These are phyloP conservation scores for Sthenelais limicola DNA, from an alignment of 2,888 invertebrate genomes.

Conservation along the genomic window DNA sequence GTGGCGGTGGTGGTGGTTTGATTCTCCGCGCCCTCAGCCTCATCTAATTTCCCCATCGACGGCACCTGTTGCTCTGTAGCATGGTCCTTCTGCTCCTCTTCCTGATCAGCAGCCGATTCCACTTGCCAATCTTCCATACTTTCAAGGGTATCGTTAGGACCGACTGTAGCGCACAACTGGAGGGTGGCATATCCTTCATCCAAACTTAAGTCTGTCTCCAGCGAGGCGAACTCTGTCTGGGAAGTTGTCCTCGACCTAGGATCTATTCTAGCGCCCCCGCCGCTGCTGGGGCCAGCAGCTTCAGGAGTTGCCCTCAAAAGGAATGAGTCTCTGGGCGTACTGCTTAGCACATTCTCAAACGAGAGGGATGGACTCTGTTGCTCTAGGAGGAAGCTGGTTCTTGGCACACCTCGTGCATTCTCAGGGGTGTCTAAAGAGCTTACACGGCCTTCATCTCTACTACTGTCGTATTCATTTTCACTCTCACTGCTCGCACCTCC, in stretches of 20 bases:
- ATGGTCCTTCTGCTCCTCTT: not conserved
- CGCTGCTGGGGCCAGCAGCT: not conserved
- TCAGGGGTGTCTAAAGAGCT: too few species aligned
- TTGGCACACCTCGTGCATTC: too few species aligned
- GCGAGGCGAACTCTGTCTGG: conserved; percentile 13
- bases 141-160: conserved; percentile 13
- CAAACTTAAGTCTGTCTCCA: conserved; percentile 19
- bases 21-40: not conserved
- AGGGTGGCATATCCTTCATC: conserved; percentile 35
- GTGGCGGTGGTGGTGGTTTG: not conserved
- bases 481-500: too few species aligned
- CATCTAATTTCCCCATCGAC: not conserved
- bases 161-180: conserved; percentile 4
- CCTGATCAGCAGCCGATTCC: not conserved
- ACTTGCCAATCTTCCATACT: conserved; percentile 13
- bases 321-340: conserved; percentile 15
- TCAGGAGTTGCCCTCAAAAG: not conserved
- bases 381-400: not conserved
- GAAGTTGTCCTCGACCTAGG: conserved; percentile 8
- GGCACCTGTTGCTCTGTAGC: not conserved
- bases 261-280: not conserved
- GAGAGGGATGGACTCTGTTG: conserved; percentile 21
- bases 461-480: too few species aligned
- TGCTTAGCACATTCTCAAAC: conserved; percentile 10
- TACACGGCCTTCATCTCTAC: too few species aligned